phyloP scores from a whole-genome alignment of 1,140 invertebrate species.

The Daktulosphaira vitifoliae region DNA sequence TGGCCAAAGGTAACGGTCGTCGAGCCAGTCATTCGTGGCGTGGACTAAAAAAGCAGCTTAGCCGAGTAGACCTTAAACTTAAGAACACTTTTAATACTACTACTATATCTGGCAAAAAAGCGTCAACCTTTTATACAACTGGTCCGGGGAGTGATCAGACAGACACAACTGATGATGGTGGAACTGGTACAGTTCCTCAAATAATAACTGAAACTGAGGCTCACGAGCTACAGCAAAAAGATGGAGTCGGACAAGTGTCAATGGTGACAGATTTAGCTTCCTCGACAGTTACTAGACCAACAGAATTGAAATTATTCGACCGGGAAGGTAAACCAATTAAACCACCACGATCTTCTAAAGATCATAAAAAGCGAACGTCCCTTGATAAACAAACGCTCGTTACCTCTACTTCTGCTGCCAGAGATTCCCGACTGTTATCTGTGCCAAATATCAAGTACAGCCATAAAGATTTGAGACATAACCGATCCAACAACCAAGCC shows the following conservation, averaged over 20 bases:
- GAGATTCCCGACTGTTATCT: conserved; percentile 60
- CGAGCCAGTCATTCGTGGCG: conserved; percentile 42
- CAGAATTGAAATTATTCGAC: conserved; percentile 56
- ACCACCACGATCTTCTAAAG: conserved; percentile 46
- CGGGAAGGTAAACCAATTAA: conserved; percentile 50
- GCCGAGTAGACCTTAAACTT: conserved; percentile 68
- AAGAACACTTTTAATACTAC: conserved; percentile 52
- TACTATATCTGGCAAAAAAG: conserved; percentile 7
- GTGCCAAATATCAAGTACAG: conserved; percentile 66
- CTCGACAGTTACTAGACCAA: conserved; percentile 45
- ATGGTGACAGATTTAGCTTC: not conserved
- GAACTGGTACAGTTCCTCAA: conserved; percentile 6
- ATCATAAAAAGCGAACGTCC: conserved; percentile 46
- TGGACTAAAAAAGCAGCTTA: conserved; percentile 68
- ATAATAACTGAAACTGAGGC: conserved; percentile 15
- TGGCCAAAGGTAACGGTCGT: conserved; percentile 17
- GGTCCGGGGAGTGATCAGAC: not conserved
- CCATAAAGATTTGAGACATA: conserved; percentile 43
- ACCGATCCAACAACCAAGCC: conserved; percentile 36
- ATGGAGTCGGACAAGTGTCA: not conserved
- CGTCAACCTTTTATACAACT: conserved; percentile 31
- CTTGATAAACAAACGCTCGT: conserved; percentile 40
- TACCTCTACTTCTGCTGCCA: conserved; percentile 45
- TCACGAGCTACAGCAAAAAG: not conserved
- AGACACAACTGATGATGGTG: not conserved